phyloP scores from a whole-genome alignment of 2,797 vertebrate genomes.

The Dicrostonyx torquatus region DNA sequence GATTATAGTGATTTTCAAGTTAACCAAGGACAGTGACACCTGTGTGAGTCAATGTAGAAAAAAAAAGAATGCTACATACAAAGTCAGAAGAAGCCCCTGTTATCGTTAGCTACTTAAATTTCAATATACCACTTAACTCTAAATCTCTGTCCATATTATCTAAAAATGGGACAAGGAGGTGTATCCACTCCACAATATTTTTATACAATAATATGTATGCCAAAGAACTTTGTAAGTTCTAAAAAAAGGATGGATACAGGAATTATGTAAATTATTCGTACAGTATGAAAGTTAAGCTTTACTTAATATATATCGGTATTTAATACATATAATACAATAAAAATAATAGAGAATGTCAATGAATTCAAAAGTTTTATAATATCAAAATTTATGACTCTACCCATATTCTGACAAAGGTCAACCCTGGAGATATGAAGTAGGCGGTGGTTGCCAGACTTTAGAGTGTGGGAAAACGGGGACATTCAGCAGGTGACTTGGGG shows the following conservation, averaged over 20 bases:
- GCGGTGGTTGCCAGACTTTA: not conserved
- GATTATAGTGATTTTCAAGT: not conserved
- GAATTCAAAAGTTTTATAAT: slow-evolving; percentile 10
- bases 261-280: not conserved
- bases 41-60: not conserved
- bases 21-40: not conserved
- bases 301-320: slow-evolving; percentile 45
- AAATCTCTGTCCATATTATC: not conserved
- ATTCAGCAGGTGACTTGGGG: not conserved
- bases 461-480: not conserved
- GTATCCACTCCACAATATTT: not conserved
- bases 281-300: not conserved
- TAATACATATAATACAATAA: not conserved
- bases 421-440: not conserved
- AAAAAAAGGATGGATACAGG: not conserved
- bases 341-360: not conserved
- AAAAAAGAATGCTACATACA: not conserved
- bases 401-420: not conserved
- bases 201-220: not conserved
- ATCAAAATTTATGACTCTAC: not conserved
- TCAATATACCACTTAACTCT: slow-evolving; percentile 19
- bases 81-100: not conserved
- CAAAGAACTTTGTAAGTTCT: slow-evolving; percentile 22
- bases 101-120: not conserved
- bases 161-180: not conserved